Evolutionary conservation across 1,140 invertebrate species (phyloP), one percentile per base, ranked within the genome.

Genomic region (Calephelis virginiensis): DNA sequence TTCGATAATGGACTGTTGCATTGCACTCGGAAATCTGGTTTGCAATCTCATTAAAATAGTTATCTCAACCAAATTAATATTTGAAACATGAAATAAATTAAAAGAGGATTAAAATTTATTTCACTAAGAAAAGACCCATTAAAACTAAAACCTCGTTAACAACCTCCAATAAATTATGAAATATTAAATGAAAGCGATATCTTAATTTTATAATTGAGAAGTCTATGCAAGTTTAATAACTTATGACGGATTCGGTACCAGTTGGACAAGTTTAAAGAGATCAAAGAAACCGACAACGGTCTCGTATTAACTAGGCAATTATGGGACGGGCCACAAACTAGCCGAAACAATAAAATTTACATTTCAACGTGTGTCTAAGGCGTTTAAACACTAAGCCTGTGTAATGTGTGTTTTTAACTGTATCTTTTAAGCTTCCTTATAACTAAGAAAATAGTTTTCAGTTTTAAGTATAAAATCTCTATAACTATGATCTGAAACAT

Each of bases 291-390:
- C 82, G 83, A 75, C 77, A 74, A 72, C 69, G 76, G 78, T 80
- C 78, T 86, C 78, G 83, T 84, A 89, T 86, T 86, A 88, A 89
- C 85, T 86, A 86, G 82, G 77, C 81, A 88, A 88, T 90, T 84
- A 87, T 70, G 82, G 80, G 82, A 84, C 80, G 77, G 77, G 73
- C 79, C 70, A 75, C 70, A 72, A 63, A 78, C 72, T 72, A 73
- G 69, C 75, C 62, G 63, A 72, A 74, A 80, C 80, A 80, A 83
- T 84, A 83, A 82, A 84, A 83, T 70, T 65, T 73, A 77, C 74
- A 71, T 74, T 81, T 77, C 69, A 65, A n/a, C 37, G 53, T 38
- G 37, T 59, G 28, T 37, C 53, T 38, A 59, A 59, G 56, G 38
- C 38, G 56, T 59, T 40, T 28, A 59, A 59, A 59, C 56, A 59